Conservation (phyloP, 2,888 invertebrate species). For the Tanypteryx hageni region DNA sequence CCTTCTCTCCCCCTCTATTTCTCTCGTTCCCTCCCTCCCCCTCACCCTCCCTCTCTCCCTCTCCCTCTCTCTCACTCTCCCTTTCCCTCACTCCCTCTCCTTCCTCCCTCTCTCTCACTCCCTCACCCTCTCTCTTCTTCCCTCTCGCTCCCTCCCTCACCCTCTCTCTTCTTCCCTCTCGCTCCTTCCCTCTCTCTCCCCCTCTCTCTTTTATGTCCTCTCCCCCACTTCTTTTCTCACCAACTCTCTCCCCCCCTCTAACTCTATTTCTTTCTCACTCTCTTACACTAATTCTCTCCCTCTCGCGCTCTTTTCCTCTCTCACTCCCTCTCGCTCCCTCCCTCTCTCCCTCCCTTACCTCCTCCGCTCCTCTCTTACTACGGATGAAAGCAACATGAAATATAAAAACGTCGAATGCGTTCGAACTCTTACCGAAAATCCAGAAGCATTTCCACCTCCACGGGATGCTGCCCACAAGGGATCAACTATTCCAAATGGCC, state of each 20-base stretch:
- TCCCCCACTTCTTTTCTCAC: background rate
- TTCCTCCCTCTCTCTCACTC: background rate
- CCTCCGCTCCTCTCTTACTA: background rate
- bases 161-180: background rate
- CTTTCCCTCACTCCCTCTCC: no score
- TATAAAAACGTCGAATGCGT: no score
- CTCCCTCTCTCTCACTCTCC: no score
- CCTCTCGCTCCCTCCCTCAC: background rate
- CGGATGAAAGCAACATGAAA: no score
- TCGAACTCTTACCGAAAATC: no score
- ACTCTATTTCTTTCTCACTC: background rate
- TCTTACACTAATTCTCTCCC: background rate
- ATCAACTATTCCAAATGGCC: no score
- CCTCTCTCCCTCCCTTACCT: background rate
- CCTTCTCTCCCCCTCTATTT: no score
- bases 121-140: background rate
- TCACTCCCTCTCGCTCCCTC: background rate
- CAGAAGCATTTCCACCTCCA: no score
- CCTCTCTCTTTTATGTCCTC: background rate
- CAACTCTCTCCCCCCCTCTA: no score
- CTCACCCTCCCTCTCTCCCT: no score
- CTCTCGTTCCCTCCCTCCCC: no score
- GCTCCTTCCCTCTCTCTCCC: background rate
- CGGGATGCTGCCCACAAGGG: no score
- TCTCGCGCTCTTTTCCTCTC: background rate